Evolutionary conservation across 2,113 vertebrate species (phyloP), one percentile per base, ranked within the genome.

Genomic region (Carassius auratus): DNA sequence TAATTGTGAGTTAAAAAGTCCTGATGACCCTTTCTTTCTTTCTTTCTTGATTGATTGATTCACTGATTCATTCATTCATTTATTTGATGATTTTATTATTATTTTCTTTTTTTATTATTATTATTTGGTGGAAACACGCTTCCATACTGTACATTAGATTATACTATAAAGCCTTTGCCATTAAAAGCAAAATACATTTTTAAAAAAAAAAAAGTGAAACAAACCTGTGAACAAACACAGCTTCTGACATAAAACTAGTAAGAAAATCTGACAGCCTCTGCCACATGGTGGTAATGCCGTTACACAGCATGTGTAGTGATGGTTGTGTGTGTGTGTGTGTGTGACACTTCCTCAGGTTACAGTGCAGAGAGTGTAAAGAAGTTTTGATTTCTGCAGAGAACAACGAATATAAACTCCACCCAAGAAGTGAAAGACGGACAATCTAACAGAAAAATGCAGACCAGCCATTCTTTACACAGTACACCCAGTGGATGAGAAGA

Each of bases 401-500:
- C 73, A 64, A 84, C n/a, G 17, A 62, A 13, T 45, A 78, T 12
- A 19, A 26, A 71, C 76, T 36, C 57, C 83, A 77, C 83, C 30
- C 4, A 38, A 12, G 3, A 30, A 38, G 21, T 62, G 73, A 76
- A 76, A 76, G 74, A 8, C 23, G 52, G 23, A 14, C 2, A 23
- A 14, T 9, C 71, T 8, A 6, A 74, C 1, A 6, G 5, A 26
- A 76, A 4, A 57, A 76, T 76, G 17, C 2, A 38, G 7, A 17
- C 68, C 5, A 8, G 68, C n/a, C 3, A 8, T 8, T 42, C 36
- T 42, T n/a, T 9, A 42, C 33, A 19, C 14, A 26, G 45, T 26
- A 52, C 71, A 74, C 9, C 38, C 71, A 74, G 6, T 0, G n/a
- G 23, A 55, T 55, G 17, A 33, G 30, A 77, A 5, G 30, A 13